Base-by-base conservation (phyloP, 2,888 invertebrate species). In the Hirudinaria manillensis region DNA sequence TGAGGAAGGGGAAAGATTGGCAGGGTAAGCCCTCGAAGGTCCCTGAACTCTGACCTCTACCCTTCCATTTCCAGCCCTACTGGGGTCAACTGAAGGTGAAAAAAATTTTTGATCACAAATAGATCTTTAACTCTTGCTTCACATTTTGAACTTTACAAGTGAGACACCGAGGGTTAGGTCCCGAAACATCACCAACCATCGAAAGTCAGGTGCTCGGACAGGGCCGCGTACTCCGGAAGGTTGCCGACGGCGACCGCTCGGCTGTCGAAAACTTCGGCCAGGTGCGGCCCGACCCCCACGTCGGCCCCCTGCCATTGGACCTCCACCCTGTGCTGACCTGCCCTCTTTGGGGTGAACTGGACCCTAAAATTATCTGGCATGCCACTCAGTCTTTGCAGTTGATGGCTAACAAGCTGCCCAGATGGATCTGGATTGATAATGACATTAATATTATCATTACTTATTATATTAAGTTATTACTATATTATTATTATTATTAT, bases 211-310 rank as follows among this genome's bases (percentile, higher is more conserved):
- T 34, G 21, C 6, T 68, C 32, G 2, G n/a, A 36, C n/a, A 34
- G 7, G n/a, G 32, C 36, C n/a, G 1, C 68, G 13, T 10, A n/a
- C n/a, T 34, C 32, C 6, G 68, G 36, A 29, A 68, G 36, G 32
- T 24, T 32, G 68, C n/a, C 16, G n/a, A 24, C 27, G 27, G 6
- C 32, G 7, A 68, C 68, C 7, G n/a, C n/a, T 16, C 34, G 13
- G 10, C n/a, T 34, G 32, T 68, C 68, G 32, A 98, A 96, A 82
- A 99, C 99, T 92, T 96, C 94, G 79, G 99, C 95, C 78, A 93
- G 92, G 89, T 98, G 99, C 0, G 99, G 98, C 61, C 95, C 96
- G 74, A 98, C 98, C 72, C 96, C 97, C 34, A 99, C 97, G 83
- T 97, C 91, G 80, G 95, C 93, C 34, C 94, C 96, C 7, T 97